Evolutionary conservation across 2,797 vertebrate species (phyloP).

Genomic region (Liasis olivaceus): DNA sequence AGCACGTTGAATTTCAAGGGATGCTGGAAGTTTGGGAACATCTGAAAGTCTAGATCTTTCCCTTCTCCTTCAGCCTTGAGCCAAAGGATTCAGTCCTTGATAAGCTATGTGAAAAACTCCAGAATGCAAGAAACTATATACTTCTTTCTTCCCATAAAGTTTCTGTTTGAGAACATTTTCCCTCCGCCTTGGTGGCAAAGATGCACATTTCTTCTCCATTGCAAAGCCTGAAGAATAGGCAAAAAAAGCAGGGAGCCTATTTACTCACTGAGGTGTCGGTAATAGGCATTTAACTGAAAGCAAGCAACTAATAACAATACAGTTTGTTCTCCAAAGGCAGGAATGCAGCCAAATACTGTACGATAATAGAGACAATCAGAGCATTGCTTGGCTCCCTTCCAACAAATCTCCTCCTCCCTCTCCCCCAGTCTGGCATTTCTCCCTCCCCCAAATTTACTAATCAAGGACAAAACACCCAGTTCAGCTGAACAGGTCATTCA

Average conservation of each 20-base stretch:
- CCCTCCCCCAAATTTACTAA: neutral
- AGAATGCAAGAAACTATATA: neutral
- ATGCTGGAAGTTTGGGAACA: neutral
- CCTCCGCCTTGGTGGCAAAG: neutral
- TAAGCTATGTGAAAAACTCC: neutral
- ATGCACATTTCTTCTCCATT: neutral
- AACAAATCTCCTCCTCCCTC: neutral
- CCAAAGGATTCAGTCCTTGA: neutral
- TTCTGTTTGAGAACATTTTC: neutral
- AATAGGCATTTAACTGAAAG: neutral
- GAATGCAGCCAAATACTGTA: neutral
- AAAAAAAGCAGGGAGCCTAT: neutral
- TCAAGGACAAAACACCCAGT: neutral
- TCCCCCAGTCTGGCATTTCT: neutral
- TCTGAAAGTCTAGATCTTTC: neutral
- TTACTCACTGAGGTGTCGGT: constrained; percentile 3
- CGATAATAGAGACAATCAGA: neutral
- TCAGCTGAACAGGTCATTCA: neutral
- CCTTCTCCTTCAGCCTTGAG: neutral
- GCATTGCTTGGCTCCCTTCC: neutral
- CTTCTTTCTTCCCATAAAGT: neutral
- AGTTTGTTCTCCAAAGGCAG: neutral
- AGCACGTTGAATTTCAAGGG: neutral
- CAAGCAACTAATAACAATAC: neutral
- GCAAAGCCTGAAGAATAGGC: neutral